Conservation (phyloP, 1,140 invertebrate species). For the Melitaea cinxia region DNA sequence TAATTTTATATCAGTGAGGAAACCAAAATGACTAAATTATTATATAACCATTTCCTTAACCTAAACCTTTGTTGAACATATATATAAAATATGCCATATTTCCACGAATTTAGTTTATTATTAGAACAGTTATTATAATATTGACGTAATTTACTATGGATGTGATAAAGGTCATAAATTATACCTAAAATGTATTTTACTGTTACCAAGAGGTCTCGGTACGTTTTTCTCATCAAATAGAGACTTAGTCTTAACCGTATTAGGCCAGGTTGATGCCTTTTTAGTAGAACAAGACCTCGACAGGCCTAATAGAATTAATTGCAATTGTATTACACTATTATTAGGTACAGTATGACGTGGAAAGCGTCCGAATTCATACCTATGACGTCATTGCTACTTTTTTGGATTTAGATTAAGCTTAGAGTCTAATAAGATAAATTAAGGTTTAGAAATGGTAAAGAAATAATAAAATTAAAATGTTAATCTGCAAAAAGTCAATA, state of each 20-base stretch:
- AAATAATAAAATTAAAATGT: neutral
- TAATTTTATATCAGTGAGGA: too few relatives aligned
- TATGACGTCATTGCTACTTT: conserved; percentile 59
- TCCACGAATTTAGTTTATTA: too few relatives aligned
- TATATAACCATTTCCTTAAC: too few relatives aligned
- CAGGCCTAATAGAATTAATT: conserved; percentile 61
- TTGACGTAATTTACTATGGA: too few relatives aligned
- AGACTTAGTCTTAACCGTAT: conserved; percentile 52
- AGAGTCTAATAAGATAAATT: too few relatives aligned
- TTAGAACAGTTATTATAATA: too few relatives aligned
- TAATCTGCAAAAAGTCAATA: too few relatives aligned
- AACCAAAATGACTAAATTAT: too few relatives aligned
- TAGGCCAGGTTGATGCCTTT: conserved; percentile 54
- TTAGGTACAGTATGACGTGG: conserved; percentile 59
- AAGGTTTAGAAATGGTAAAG: conserved; percentile 5
- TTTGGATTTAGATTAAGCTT: conserved; percentile 40
- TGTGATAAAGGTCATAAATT: too few relatives aligned
- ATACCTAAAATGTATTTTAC: conserved; percentile 30
- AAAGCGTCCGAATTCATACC: conserved; percentile 67
- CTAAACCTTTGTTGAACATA: too few relatives aligned
- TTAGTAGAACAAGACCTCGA: conserved; percentile 53
- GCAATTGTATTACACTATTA: conserved; percentile 55
- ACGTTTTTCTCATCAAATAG: conserved; percentile 47
- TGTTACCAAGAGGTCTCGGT: conserved; percentile 31
- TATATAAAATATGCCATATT: too few relatives aligned